Percentiles rank a stretch among this genome's conserved stretches.
phyloP scores from a whole-genome alignment of 2,113 vertebrate species.

The Tapirus terrestris region DNA sequence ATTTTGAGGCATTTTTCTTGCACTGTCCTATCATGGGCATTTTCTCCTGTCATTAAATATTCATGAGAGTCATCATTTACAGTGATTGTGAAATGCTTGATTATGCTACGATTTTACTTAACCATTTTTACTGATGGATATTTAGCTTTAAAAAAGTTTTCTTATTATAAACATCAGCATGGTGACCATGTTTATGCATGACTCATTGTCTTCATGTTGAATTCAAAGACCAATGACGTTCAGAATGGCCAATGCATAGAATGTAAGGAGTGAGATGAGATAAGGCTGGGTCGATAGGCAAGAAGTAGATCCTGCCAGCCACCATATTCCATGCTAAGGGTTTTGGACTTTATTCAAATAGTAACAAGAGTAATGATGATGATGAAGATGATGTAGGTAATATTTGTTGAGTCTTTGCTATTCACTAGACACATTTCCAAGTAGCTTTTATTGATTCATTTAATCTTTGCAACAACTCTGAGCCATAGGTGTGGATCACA shows the following conservation, averaged over 20 bases:
- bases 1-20: slow-evolving; percentile 18
- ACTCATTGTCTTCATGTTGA: background rate
- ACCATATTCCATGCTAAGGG: too few species aligned
- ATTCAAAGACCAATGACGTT: background rate
- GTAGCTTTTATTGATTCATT: background rate
- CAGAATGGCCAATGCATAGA: background rate
- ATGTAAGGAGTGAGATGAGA: background rate
- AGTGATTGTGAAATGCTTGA: slow-evolving; percentile 10
- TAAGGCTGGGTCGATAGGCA: background rate
- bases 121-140: slow-evolving; percentile 40
- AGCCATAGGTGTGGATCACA: background rate
- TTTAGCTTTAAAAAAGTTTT: background rate
- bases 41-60: slow-evolving; percentile 60
- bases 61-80: slow-evolving; percentile 45
- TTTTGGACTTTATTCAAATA: background rate
- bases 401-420: background rate
- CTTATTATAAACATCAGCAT: background rate
- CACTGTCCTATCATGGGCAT: background rate
- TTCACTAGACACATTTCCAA: background rate
- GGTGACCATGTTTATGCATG: background rate
- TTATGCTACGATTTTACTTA: background rate
- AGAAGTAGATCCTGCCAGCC: background rate
- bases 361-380: background rate
- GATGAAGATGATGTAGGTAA: background rate
- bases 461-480: background rate